Evolutionary conservation across 2,797 vertebrate genomes (phyloP).

Genomic region (Limosa lapponica): DNA sequence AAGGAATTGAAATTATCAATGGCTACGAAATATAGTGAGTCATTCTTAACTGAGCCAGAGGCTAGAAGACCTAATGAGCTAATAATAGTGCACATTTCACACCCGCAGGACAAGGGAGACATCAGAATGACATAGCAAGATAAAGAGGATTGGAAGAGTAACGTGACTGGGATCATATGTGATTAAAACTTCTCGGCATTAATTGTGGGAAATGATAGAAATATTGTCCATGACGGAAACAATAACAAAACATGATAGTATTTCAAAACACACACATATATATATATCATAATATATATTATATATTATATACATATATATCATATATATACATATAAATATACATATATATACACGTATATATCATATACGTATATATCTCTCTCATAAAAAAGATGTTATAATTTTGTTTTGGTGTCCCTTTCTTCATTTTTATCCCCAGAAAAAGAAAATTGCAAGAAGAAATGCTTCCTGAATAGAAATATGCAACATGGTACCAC

Average conservation of each 20-base stretch:
- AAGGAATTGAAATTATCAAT: slow-evolving; percentile 58
- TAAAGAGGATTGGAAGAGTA: slow-evolving; percentile 21
- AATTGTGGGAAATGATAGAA: slow-evolving; percentile 9
- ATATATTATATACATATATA: too few relatives aligned
- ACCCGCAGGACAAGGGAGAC: not conserved
- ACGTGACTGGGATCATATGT: not conserved
- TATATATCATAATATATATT: too few relatives aligned
- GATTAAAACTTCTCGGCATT: slow-evolving; percentile 8
- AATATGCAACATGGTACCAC: not conserved
- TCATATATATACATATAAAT: too few relatives aligned
- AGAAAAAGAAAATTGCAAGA: not conserved
- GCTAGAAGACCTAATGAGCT: slow-evolving; percentile 54
- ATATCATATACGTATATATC: too few relatives aligned
- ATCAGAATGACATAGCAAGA: slow-evolving; percentile 26
- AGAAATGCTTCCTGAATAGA: not conserved
- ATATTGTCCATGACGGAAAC: not conserved
- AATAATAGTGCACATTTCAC: slow-evolving; percentile 30
- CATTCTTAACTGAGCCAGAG: slow-evolving; percentile 52
- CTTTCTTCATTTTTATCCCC: not conserved
- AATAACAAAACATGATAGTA: not conserved
- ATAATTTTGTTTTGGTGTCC: not conserved
- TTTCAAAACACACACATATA: not conserved
- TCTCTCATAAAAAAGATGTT: not conserved
- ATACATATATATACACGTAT: too few relatives aligned
- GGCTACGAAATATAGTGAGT: slow-evolving; percentile 51